Base-by-base conservation (phyloP, 1,140 invertebrate species). In the Rhagoletis pomonella region DNA sequence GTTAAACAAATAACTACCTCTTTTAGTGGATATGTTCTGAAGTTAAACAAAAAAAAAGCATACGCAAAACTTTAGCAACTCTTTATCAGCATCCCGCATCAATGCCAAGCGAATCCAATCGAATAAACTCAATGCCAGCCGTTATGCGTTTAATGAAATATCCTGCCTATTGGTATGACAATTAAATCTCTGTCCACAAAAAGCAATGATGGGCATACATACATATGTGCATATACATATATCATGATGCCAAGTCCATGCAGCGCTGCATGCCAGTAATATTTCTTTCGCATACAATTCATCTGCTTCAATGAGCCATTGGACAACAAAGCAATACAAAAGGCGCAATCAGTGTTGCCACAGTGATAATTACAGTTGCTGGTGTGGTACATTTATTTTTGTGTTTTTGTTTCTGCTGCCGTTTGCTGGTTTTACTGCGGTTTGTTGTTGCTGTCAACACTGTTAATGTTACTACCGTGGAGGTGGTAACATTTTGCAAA, bases 291-390 rank as follows among this genome's bases (percentile, higher is more conserved):
- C 64, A 67, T 10, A 67, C 6, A 19, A 67, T 19, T 67, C 47
- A 19, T 81, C 42, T 50, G 73, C 73, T 55, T 81, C 73, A 81
- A 55, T 81, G 73, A 81, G 73, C 73, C 47, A 58, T 81, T 81
- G 73, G 73, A 55, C 73, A 55, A 19, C 19, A 29, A 81, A 81
- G 55, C 73, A 55, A 81, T 81, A 81, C 73, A 81, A 81, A 81
- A 81, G 73, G 47, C 73, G 19, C 44, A 81, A 81, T 81, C 73
- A 81, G 47, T 81, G 73, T 81, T 81, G 73, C 73, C 73, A 81
- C 73, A 81, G 73, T 81, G 73, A 81, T 81, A 81, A 81, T 81
- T 81, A 81, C 73, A 81, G 47, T 81, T 58, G 73, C 19, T 81
- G 64, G 29, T 67, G 64, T 7, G 64, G 4, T 7, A 39, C 17